Conservation (phyloP, 2,888 invertebrate species). For the Buathra laborator region DNA sequence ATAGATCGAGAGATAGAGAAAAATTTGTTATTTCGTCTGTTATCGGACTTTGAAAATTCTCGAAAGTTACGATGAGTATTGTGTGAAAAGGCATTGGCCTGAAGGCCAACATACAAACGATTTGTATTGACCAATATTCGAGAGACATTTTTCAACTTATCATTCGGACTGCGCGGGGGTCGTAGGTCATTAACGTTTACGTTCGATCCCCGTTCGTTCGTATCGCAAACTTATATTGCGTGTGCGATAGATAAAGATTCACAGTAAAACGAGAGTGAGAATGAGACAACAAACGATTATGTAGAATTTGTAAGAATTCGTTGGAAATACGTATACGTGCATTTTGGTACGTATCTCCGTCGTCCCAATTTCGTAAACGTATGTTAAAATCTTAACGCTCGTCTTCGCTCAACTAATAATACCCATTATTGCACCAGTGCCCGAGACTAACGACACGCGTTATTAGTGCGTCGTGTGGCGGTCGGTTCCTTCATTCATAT, state of each 20-base stretch:
- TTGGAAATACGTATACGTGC: background rate
- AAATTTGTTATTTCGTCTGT: too few relatives aligned
- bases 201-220: background rate
- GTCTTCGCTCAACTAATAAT: background rate
- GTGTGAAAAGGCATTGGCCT: background rate
- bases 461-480: background rate
- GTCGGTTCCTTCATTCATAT: background rate
- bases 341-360: background rate
- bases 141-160: slow-evolving; percentile 8
- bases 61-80: background rate
- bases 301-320: background rate
- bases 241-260: background rate
- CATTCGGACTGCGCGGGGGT: background rate
- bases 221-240: background rate
- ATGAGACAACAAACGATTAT: background rate
- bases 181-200: slow-evolving; percentile 33
- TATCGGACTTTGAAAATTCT: too few relatives aligned
- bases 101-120: background rate
- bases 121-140: slow-evolving; percentile 4
- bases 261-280: background rate
- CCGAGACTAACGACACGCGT: background rate
- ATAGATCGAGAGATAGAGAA: too few relatives aligned
- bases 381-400: background rate
- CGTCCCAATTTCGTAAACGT: background rate
- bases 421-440: background rate